Conservation (phyloP, 2,797 vertebrate genomes). For the Pampus argenteus region DNA sequence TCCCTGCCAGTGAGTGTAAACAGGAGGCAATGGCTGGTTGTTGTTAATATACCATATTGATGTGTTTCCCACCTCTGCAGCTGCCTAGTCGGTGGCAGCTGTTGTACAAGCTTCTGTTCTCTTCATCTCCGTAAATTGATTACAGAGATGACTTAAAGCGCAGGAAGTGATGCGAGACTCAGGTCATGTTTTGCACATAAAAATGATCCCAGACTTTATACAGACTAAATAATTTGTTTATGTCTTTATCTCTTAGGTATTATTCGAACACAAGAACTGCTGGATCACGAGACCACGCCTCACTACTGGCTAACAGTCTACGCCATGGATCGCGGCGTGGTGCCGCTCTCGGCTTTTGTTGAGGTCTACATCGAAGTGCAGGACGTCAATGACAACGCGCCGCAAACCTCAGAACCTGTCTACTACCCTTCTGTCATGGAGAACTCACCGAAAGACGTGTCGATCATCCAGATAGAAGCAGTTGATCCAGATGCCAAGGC, state of each 20-base stretch:
- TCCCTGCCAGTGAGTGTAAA: conserved; percentile 64
- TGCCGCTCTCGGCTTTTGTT: conserved; percentile 93
- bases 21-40: conserved; percentile 47
- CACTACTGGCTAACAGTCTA: conserved; percentile 98
- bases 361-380: conserved; percentile 95
- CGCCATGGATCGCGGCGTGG: conserved; percentile 91
- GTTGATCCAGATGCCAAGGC: conserved; percentile 93
- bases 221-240: conserved; percentile 21
- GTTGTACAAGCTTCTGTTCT: conserved; percentile 23
- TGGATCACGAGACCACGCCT: conserved; percentile 93
- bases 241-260: conserved; percentile 83
- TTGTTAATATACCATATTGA: conserved; percentile 64
- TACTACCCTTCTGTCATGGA: conserved; percentile 96
- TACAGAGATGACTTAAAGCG: conserved; percentile 29
- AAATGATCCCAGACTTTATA: conserved; percentile 11
- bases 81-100: conserved; percentile 32
- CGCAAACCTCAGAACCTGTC: conserved; percentile 93
- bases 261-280: conserved; percentile 90
- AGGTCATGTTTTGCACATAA: conserved; percentile 12
- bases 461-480: conserved; percentile 94
- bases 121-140: conserved; percentile 23
- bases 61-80: conserved; percentile 41
- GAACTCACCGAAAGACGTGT: conserved; percentile 94
- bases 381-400: conserved; percentile 97
- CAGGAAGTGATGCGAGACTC: conserved; percentile 19